Evolutionary conservation across 2,113 vertebrate species (phyloP).

Genomic region (Sorex araneus): DNA sequence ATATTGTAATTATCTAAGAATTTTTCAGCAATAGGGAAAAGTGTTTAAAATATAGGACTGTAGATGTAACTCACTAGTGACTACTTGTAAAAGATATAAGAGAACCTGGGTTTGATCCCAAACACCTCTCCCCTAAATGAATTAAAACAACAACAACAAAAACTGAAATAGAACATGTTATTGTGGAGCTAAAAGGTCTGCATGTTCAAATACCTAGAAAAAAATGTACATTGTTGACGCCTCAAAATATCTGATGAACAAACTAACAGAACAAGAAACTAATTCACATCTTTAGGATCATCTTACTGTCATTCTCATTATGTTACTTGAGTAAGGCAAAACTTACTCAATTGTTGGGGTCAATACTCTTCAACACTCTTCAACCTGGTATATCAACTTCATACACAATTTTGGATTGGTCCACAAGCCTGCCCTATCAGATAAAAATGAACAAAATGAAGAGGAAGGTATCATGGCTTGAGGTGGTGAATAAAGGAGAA

Average conservation of each 20-base stretch:
- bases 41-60: slow-evolving; percentile 34
- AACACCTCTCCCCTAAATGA: no score
- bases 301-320: not conserved
- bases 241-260: not conserved
- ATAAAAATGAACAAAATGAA: not conserved
- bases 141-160: not conserved
- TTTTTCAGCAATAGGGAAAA: not conserved
- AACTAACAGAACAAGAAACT: not conserved
- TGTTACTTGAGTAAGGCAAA: not conserved
- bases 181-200: slow-evolving; percentile 6
- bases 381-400: not conserved
- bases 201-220: not conserved
- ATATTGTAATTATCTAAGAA: not conserved
- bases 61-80: not conserved
- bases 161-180: not conserved
- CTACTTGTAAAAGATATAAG: no score
- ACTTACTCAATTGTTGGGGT: not conserved
- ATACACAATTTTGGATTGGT: not conserved
- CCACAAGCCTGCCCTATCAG: not conserved
- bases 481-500: not conserved
- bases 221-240: not conserved
- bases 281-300: not conserved
- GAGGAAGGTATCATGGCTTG: not conserved
- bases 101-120: no score
- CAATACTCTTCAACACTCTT: not conserved